Evolutionary conservation across 2,113 vertebrate species (phyloP).

Genomic region (Calidris pygmaea): DNA sequence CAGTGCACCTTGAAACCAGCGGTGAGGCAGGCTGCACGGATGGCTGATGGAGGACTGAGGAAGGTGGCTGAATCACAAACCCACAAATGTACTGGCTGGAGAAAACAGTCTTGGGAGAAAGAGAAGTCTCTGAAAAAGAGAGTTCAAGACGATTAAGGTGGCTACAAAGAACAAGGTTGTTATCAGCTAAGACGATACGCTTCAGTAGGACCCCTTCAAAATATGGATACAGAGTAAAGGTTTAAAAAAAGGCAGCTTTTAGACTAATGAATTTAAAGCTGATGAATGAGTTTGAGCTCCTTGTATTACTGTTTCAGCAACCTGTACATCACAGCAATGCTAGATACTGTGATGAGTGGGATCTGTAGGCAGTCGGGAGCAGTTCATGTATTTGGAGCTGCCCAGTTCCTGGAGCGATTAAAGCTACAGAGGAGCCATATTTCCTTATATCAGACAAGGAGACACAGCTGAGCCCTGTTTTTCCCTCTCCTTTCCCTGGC

Average conservation of each 20-base stretch:
- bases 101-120: background rate
- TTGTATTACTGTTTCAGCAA: background rate
- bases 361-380: background rate
- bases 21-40: rapidly evolving
- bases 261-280: background rate
- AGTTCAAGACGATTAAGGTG: background rate
- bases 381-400: background rate
- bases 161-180: background rate
- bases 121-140: background rate
- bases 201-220: background rate
- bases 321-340: background rate
- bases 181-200: background rate
- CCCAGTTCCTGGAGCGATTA: background rate
- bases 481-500: background rate
- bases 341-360: background rate
- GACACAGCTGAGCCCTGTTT: background rate
- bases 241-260: background rate
- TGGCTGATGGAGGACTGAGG: background rate
- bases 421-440: background rate
- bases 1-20: background rate
- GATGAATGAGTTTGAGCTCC: background rate
- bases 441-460: background rate
- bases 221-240: background rate
- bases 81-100: background rate
- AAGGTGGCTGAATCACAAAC: background rate